Percentiles rank a stretch among this genome's conserved stretches.
Conservation (phyloP, 2,797 vertebrate species). For the Catostomus latipinnis region DNA sequence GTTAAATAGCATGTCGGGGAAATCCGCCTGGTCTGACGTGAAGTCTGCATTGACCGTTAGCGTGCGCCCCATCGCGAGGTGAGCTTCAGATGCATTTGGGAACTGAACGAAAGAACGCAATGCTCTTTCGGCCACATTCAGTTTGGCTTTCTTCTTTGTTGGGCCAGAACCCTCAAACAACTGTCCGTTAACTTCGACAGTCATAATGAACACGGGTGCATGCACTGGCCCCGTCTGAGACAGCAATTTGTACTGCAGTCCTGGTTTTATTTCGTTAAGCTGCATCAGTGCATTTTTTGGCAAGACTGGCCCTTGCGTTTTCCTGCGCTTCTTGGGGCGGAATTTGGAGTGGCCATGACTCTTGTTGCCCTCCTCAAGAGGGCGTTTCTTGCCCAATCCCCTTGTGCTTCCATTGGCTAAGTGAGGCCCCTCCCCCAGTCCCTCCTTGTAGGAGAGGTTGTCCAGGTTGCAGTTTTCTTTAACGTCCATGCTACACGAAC, state of each 20-base stretch:
- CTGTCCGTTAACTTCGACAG: conserved; percentile 92
- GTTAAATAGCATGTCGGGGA: conserved; percentile 89
- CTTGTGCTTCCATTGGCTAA: conserved; percentile 75
- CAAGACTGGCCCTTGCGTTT: conserved; percentile 79
- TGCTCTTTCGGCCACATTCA: conserved; percentile 89
- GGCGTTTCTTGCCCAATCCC: conserved; percentile 82
- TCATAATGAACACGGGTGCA: conserved; percentile 90
- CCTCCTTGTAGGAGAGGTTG: conserved; percentile 84
- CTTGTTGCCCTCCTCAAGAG: conserved; percentile 90
- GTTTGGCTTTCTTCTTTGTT: conserved; percentile 95
- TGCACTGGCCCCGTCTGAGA: conserved; percentile 93
- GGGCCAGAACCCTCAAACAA: conserved; percentile 89
- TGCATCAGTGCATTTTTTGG: conserved; percentile 96
- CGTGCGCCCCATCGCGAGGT: conserved; percentile 88
- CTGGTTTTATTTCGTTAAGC: conserved; percentile 92
- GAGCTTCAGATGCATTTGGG: conserved; percentile 88
- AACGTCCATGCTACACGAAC: conserved; percentile 86
- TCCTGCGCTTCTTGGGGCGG: conserved; percentile 88
- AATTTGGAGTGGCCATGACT: conserved; percentile 84
- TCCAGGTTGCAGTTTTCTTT: conserved; percentile 88
- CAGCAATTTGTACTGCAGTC: conserved; percentile 89
- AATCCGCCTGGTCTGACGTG: conserved; percentile 91
- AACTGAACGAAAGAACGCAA: conserved; percentile 91
- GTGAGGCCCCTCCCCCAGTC: conserved; percentile 73
- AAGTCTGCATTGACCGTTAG: conserved; percentile 88